Percentiles rank a stretch among this genome's conserved stretches.
Conservation (phyloP, 2,888 invertebrate species). For the Athalia cordata region DNA sequence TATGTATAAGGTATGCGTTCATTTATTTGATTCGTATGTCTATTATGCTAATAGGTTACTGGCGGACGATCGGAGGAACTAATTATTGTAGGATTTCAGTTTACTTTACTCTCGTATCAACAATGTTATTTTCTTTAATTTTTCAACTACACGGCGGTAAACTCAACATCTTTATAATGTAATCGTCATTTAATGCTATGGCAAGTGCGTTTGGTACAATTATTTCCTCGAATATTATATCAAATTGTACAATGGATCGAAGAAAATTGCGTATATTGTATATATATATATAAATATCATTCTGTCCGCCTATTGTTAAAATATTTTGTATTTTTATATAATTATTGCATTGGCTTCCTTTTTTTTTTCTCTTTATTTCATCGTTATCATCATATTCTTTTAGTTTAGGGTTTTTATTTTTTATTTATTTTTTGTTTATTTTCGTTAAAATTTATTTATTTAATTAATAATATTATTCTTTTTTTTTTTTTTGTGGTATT, state of each 20-base stretch:
- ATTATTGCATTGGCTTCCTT: conserved; percentile 73
- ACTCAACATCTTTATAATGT: not conserved
- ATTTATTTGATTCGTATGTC: conserved; percentile 48
- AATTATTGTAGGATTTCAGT: conserved; percentile 46
- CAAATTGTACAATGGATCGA: not conserved
- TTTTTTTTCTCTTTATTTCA: conserved; percentile 57
- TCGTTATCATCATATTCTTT: too few relatives aligned
- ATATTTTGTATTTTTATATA: conserved; percentile 40
- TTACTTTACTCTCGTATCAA: conserved; percentile 8
- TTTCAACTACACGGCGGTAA: conserved; percentile 5
- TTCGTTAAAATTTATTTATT: conserved; percentile 21
- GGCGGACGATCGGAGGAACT: conserved; percentile 64
- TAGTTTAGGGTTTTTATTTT: not conserved
- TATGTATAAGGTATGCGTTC: not conserved
- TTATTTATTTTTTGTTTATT: conserved; percentile 17
- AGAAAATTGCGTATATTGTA: not conserved
- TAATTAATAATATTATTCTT: conserved; percentile 33
- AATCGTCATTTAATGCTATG: conserved; percentile 31
- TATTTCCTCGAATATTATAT: not conserved
- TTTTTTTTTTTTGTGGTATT: conserved; percentile 18
- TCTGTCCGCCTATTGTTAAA: conserved; percentile 25
- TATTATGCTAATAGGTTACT: conserved; percentile 51
- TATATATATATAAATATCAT: conserved; percentile 22
- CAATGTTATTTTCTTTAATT: not conserved
- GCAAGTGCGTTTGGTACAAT: conserved; percentile 41